Evolutionary conservation across 2,113 vertebrate species (phyloP).

Genomic region (Boulengeromyrus knoepffleri): DNA sequence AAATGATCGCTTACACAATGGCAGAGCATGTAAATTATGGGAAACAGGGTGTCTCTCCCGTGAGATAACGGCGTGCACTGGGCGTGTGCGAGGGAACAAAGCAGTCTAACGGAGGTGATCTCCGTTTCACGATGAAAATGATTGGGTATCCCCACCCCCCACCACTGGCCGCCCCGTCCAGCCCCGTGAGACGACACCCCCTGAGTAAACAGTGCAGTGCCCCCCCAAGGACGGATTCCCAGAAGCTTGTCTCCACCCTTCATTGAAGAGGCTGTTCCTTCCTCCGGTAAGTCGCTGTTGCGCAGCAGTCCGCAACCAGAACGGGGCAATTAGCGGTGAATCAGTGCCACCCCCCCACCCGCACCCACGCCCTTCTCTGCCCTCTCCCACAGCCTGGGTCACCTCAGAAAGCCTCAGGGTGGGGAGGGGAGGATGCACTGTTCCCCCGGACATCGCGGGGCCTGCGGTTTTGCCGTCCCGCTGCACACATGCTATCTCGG

Average conservation of each 20-base stretch:
- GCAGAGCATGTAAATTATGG: background rate
- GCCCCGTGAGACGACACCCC: background rate
- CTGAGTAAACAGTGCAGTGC: background rate
- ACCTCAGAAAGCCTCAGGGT: background rate
- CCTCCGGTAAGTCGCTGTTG: conserved; percentile 33
- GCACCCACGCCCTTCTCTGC: background rate
- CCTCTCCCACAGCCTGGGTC: background rate
- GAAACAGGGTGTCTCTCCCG: background rate
- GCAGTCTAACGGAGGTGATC: background rate
- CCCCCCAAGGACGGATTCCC: background rate
- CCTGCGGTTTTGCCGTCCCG: conserved; percentile 6
- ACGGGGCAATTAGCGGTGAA: conserved; percentile 25
- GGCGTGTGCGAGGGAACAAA: background rate
- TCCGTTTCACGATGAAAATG: background rate
- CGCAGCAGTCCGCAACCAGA: conserved; percentile 31
- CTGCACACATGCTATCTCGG: conserved; percentile 16
- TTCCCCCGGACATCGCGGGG: background rate
- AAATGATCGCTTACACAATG: background rate
- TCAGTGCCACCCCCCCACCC: background rate
- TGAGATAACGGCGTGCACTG: background rate
- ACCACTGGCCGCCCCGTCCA: background rate
- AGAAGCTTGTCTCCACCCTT: conserved; percentile 38
- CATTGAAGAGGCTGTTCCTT: conserved; percentile 33
- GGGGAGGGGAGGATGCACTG: conserved; percentile 1
- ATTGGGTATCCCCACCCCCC: background rate